Evolutionary conservation across 2,113 vertebrate genomes (phyloP), one percentile per base, ranked within the genome.

Genomic region (Gila orcuttii): DNA sequence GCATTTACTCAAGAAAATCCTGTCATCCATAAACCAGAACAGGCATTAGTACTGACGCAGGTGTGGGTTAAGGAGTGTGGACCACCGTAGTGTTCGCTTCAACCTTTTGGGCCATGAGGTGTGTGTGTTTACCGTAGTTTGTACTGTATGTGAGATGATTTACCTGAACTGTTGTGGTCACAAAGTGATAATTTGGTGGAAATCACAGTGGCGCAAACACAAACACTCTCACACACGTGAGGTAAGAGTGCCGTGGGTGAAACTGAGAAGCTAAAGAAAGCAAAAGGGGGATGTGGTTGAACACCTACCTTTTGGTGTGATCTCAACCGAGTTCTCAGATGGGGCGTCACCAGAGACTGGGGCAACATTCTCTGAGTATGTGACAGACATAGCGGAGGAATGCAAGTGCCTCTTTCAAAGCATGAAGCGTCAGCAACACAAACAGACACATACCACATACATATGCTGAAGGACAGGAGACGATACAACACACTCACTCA

Each of bases 231-330:
- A 91, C 92, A 89, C 86, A 82, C n/a, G 91, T 94, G 94, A 92
- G 82, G 90, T 91, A 80, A 93, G 90, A 84, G 86, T 83, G 86
- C 89, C 89, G 89, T 89, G 89, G 88, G 91, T 73, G 82, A 87
- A 89, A 84, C 73, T 47, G 45, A 60, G 19, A 68, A 86, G 71
- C 68, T 50, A 57, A 59, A 21, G 52, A 11, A 73, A 81, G 7
- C n/a, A 66, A 39, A 23, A 25, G 31, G 23, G 21, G 47, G n/a
- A 31, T 42, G 13, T 52, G 79, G 7, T 62, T 23, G 10, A 23
- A 84, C 86, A 95, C 95, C 92, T 91, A 95, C 94, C 94, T 95
- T 94, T 93, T 36, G 94, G 94, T 86, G 93, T 94, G 85, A 94
- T 89, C 93, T 94, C 92, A 89, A 95, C 86, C 76, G 90, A 88